These are phyloP conservation scores for Hipposideros armiger DNA, from an alignment of 2,113 vertebrate genomes.

Conservation along the genomic window DNA sequence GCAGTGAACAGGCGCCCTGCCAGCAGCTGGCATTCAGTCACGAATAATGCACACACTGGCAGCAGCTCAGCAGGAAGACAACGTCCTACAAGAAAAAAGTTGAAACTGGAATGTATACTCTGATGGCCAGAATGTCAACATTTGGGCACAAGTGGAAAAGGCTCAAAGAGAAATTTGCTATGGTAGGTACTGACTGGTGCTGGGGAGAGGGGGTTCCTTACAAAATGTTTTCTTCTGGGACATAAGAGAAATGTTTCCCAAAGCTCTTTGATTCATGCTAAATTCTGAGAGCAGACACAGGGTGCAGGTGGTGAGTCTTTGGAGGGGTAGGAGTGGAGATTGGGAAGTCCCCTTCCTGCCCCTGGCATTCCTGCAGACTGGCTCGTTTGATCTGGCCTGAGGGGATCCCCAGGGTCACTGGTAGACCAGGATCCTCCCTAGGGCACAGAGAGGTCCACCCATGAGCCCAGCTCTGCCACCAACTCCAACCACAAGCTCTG, in stretches of 20 bases:
- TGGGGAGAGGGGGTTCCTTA: background rate
- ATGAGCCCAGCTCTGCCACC: background rate
- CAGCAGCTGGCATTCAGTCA: background rate
- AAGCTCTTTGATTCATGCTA: background rate
- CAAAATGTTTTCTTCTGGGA: background rate
- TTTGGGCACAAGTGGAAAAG: background rate
- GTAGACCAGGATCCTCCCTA: background rate
- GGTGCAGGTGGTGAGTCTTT: background rate
- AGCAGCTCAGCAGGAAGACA: background rate
- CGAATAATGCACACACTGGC: background rate
- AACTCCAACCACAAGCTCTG: background rate
- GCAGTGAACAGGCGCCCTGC: background rate
- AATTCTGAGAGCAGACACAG: background rate
- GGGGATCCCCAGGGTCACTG: background rate
- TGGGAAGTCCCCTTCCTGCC: background rate
- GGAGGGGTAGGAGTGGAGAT: fast-evolving
- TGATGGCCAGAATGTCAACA: background rate
- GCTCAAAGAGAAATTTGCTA: background rate
- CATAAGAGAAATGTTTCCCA: background rate
- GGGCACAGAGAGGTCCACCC: background rate
- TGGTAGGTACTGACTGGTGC: background rate
- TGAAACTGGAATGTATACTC: background rate
- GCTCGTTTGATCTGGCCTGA: background rate
- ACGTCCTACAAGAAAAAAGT: background rate
- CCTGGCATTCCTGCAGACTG: background rate